Conservation (phyloP, 2,797 vertebrate species). For the Ambastaia sidthimunki region DNA sequence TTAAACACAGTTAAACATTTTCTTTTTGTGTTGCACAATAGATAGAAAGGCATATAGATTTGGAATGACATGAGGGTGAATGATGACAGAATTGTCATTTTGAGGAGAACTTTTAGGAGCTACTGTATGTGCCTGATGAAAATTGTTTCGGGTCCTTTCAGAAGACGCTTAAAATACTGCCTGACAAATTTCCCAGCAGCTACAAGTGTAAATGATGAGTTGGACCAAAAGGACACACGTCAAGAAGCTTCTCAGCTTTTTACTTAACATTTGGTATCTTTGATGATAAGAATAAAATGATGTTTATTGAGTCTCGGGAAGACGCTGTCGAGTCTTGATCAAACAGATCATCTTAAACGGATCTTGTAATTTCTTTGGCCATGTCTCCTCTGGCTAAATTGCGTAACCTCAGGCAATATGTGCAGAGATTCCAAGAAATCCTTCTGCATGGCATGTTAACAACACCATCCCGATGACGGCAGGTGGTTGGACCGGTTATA, state of each 20-base stretch:
- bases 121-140: not conserved
- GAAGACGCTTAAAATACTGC: not conserved
- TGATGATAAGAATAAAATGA: slow-evolving; percentile 2
- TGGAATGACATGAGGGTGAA: not conserved
- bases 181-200: not conserved
- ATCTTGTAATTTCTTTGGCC: slow-evolving; percentile 5
- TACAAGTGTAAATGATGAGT: not conserved
- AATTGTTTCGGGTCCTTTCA: not conserved
- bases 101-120: not conserved
- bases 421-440: not conserved
- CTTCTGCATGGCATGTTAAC: not conserved
- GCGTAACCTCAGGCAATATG: slow-evolving; percentile 3
- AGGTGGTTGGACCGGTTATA: slow-evolving; percentile 60
- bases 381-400: slow-evolving; percentile 3
- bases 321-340: not conserved
- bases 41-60: not conserved
- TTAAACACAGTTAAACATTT: too few relatives aligned
- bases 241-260: not conserved
- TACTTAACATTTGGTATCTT: not conserved
- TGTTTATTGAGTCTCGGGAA: not conserved
- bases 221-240: not conserved
- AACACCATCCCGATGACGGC: not conserved
- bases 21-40: not conserved
- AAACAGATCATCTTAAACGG: slow-evolving; percentile 2
- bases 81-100: not conserved